Conservation (phyloP, 2,888 invertebrate genomes). For the Acrobasis consociella region DNA sequence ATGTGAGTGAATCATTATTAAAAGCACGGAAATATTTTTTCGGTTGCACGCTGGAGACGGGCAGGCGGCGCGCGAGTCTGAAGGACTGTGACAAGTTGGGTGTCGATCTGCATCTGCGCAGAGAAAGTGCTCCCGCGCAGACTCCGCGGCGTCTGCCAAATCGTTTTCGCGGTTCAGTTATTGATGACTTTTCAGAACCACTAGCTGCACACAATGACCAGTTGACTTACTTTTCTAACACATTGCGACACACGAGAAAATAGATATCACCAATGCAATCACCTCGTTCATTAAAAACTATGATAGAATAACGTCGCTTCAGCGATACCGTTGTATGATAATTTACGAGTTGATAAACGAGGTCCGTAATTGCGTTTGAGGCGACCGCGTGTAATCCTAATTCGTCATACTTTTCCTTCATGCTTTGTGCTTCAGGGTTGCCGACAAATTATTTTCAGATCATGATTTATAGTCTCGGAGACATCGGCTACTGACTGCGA, state of each 20-base stretch:
- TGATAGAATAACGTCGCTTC: slow-evolving; percentile 11
- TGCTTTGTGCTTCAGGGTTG: slow-evolving; percentile 44
- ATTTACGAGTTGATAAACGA: slow-evolving; percentile 39
- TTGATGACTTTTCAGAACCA: slow-evolving; percentile 70
- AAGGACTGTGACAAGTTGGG: slow-evolving; percentile 58
- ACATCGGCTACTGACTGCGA: slow-evolving; percentile 27
- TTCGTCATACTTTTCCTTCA: slow-evolving; percentile 69
- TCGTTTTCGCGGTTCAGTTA: slow-evolving; percentile 75
- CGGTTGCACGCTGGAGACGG: slow-evolving; percentile 34
- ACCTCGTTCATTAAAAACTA: background rate
- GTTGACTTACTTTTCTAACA: slow-evolving; percentile 10
- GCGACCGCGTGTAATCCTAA: slow-evolving; percentile 48
- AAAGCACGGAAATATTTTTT: slow-evolving; percentile 16
- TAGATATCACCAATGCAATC: background rate
- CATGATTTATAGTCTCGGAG: slow-evolving; percentile 31
- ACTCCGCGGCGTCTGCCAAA: slow-evolving; percentile 80
- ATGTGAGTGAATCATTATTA: slow-evolving; percentile 9
- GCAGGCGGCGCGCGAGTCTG: slow-evolving; percentile 65
- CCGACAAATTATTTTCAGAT: slow-evolving; percentile 33
- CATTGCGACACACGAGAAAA: background rate
- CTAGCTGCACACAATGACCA: slow-evolving; percentile 38
- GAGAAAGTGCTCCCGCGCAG: slow-evolving; percentile 79
- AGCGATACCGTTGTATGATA: slow-evolving; percentile 23
- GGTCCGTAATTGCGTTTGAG: slow-evolving; percentile 27
- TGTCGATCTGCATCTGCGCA: slow-evolving; percentile 61